These are phyloP conservation scores for Trachelus iudaicus DNA, from an alignment of 2,888 invertebrate species.

Conservation along the genomic window DNA sequence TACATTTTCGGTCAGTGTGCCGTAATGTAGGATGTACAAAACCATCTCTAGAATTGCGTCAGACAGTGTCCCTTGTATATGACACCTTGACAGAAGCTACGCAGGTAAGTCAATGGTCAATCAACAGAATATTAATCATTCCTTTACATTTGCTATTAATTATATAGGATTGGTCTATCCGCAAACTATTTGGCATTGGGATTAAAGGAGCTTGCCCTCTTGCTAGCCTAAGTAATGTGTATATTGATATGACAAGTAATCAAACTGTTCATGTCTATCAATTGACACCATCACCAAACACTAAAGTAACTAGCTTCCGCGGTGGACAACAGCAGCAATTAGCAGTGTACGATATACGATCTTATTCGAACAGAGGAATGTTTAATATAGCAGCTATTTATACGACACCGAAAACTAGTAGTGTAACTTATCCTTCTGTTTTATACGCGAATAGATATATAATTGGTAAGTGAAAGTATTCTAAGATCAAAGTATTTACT, in stretches of 20 bases:
- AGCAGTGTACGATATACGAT: slow-evolving; percentile 78
- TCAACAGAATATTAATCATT: not conserved
- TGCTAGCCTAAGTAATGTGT: slow-evolving; percentile 81
- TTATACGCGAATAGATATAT: slow-evolving; percentile 83
- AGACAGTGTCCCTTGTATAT: slow-evolving; percentile 89
- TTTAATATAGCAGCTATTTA: slow-evolving; percentile 77
- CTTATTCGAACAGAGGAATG: slow-evolving; percentile 65
- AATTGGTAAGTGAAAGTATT: slow-evolving; percentile 63
- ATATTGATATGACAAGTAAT: slow-evolving; percentile 80
- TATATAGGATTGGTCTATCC: slow-evolving; percentile 84
- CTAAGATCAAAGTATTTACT: not conserved
- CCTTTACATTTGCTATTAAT: slow-evolving; percentile 64
- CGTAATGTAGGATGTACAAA: slow-evolving; percentile 70
- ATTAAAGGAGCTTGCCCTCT: slow-evolving; percentile 85
- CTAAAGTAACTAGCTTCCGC: slow-evolving; percentile 71
- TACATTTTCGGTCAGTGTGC: slow-evolving; percentile 87
- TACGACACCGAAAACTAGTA: slow-evolving; percentile 66
- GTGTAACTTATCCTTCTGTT: slow-evolving; percentile 74
- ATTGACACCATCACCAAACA: slow-evolving; percentile 73
- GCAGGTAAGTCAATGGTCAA: slow-evolving; percentile 40
- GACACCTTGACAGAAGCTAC: slow-evolving; percentile 71
- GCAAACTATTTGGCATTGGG: slow-evolving; percentile 88
- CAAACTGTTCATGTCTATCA: slow-evolving; percentile 71
- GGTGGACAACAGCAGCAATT: slow-evolving; percentile 77
- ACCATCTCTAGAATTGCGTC: slow-evolving; percentile 81